Conservation (phyloP, 2,888 invertebrate genomes). For the Xylocampa areola region DNA sequence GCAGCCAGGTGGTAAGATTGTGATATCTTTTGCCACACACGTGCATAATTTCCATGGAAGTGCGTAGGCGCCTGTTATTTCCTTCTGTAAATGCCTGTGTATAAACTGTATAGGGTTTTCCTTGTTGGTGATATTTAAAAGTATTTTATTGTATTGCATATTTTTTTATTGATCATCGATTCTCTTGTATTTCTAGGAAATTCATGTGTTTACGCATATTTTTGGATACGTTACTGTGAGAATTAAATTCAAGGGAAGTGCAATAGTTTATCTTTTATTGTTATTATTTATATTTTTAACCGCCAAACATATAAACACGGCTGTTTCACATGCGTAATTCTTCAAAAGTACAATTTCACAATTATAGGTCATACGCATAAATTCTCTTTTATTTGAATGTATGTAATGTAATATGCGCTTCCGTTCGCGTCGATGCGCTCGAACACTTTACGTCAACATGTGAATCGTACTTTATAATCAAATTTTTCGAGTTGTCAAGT, state of each 20-base stretch:
- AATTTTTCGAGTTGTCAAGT: constrained; percentile 6
- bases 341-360: no score
- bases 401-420: no score
- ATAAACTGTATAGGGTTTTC: constrained; percentile 38
- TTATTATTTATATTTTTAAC: no score
- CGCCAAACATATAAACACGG: no score
- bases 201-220: background rate
- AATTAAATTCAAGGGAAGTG: background rate
- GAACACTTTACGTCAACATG: no score
- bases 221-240: background rate
- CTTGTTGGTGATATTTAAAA: constrained; percentile 40
- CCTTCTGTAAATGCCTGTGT: constrained; percentile 44
- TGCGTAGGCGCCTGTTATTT: constrained; percentile 46
- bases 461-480: background rate
- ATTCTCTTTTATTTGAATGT: no score
- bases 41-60: constrained; percentile 54
- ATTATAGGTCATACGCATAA: no score
- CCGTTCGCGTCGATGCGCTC: no score
- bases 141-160: constrained; percentile 22
- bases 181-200: constrained; percentile 2
- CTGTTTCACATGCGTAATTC: no score
- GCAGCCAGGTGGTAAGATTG: constrained; percentile 50
- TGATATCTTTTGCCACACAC: constrained; percentile 48
- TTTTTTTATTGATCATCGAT: constrained; percentile 9
- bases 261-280: background rate